These are phyloP conservation scores for Montipora capricornis DNA, from an alignment of 64 coral and sea anemone species.

Conservation along the genomic window DNA sequence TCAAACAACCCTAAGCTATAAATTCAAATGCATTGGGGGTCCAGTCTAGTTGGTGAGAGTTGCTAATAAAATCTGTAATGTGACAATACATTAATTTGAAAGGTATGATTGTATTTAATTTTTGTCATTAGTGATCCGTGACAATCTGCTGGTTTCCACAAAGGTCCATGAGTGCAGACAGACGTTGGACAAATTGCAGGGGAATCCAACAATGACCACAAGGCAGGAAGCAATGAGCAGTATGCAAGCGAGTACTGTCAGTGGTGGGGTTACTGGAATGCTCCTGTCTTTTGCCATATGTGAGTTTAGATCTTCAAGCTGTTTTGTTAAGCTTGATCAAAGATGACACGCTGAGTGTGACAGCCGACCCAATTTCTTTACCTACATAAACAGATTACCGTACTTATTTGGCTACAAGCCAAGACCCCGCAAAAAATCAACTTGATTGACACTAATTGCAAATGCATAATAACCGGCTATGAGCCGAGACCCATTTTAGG, in stretches of 20 bases:
- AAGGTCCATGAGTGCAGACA: conserved; percentile 30
- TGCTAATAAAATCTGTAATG: too few relatives aligned
- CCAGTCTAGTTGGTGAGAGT: too few relatives aligned
- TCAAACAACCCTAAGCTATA: too few relatives aligned
- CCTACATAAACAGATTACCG: too few relatives aligned
- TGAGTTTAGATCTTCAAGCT: conserved; percentile 39
- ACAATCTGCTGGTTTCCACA: conserved; percentile 31
- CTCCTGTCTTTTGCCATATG: conserved; percentile 76
- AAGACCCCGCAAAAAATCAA: too few relatives aligned
- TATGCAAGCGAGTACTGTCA: conserved; percentile 80
- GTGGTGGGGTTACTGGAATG: conserved; percentile 73
- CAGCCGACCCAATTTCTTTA: too few relatives aligned
- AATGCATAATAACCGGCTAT: too few relatives aligned
- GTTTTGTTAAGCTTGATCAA: neutral
- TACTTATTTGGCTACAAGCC: too few relatives aligned
- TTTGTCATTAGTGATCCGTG: conserved; percentile 39
- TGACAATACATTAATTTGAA: too few relatives aligned
- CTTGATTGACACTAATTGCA: too few relatives aligned
- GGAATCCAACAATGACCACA: conserved; percentile 4
- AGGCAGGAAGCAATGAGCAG: conserved; percentile 32
- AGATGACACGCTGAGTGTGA: neutral
- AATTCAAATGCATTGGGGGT: too few relatives aligned
- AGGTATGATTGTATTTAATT: neutral
- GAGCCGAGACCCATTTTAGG: too few relatives aligned
- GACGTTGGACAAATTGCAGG: conserved; percentile 1